A percentile compares a stretch with the other conserved stretches of the same genome.
Conservation (phyloP, 1,140 invertebrate genomes). For the Cotesia glomerata region DNA sequence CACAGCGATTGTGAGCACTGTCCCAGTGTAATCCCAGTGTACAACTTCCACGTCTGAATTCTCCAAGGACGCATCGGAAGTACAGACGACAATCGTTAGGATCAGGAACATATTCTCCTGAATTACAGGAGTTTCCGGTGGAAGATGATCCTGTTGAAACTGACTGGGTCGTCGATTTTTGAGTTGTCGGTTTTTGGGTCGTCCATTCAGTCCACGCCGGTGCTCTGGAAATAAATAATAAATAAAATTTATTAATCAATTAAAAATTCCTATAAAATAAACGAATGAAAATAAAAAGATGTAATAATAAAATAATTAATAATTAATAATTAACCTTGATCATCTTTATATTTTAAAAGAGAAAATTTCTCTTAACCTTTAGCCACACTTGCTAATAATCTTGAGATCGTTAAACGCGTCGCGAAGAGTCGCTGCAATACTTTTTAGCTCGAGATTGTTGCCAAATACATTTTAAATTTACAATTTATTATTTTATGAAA, state of each 20-base stretch:
- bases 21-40: constrained; percentile 85
- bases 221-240: not conserved
- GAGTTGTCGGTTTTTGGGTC: constrained; percentile 32
- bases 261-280: not conserved
- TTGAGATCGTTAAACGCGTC: too few relatives aligned
- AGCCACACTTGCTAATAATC: too few relatives aligned
- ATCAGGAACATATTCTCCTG: constrained; percentile 72
- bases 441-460: too few relatives aligned
- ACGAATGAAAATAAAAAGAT: too few relatives aligned
- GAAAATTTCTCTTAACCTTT: too few relatives aligned
- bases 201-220: constrained; percentile 35
- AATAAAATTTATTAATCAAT: not conserved
- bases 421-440: too few relatives aligned
- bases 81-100: constrained; percentile 76
- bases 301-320: too few relatives aligned
- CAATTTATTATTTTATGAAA: too few relatives aligned
- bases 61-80: constrained; percentile 75
- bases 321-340: too few relatives aligned
- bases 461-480: too few relatives aligned
- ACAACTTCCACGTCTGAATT: constrained; percentile 73
- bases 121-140: constrained; percentile 62
- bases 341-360: too few relatives aligned
- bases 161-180: not conserved
- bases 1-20: constrained; percentile 69
- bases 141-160: not conserved